phyloP scores from a whole-genome alignment of 37 sponge, comb jelly and placozoan genomes.

The Crambe crambe region DNA sequence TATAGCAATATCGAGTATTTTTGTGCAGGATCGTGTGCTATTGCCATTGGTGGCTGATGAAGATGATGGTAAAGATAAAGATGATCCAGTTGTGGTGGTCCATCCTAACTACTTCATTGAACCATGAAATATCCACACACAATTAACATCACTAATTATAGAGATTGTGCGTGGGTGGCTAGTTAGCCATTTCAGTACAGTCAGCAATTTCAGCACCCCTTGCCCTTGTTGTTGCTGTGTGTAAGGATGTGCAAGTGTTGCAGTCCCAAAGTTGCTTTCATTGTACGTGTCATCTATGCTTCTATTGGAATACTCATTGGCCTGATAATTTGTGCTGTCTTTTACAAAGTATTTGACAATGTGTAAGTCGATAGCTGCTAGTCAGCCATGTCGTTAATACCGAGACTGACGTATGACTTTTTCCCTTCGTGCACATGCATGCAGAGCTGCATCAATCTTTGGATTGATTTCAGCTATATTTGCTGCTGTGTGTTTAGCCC shows the following conservation, averaged over 20 bases:
- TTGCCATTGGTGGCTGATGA: constrained; percentile 63
- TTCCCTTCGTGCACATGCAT: background rate
- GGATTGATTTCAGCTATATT: constrained; percentile 53
- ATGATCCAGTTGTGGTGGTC: constrained; percentile 85
- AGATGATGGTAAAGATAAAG: constrained; percentile 38
- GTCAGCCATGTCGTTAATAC: background rate
- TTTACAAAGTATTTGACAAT: constrained; percentile 19
- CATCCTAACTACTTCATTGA: constrained; percentile 97
- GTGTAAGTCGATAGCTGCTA: constrained; percentile 1
- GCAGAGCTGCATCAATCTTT: constrained; percentile 21
- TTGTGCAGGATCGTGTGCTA: constrained; percentile 76
- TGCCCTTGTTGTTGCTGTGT: too few species aligned
- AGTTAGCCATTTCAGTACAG: too few species aligned
- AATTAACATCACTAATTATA: too few species aligned
- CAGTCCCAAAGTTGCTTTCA: constrained; percentile 6
- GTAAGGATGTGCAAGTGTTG: too few species aligned
- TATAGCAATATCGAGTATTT: background rate
- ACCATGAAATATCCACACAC: too few species aligned
- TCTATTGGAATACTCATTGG: constrained; percentile 15
- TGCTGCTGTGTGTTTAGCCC: constrained; percentile 15
- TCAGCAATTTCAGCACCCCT: too few species aligned
- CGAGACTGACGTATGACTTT: too few species aligned
- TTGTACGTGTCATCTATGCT: constrained; percentile 17
- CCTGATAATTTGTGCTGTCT: constrained; percentile 10
- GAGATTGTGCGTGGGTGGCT: too few species aligned